A percentile compares a stretch with the other conserved stretches of the same genome.
Evolutionary conservation across 2,797 vertebrate genomes (phyloP).

Genomic region (Muscicapa comitata): DNA sequence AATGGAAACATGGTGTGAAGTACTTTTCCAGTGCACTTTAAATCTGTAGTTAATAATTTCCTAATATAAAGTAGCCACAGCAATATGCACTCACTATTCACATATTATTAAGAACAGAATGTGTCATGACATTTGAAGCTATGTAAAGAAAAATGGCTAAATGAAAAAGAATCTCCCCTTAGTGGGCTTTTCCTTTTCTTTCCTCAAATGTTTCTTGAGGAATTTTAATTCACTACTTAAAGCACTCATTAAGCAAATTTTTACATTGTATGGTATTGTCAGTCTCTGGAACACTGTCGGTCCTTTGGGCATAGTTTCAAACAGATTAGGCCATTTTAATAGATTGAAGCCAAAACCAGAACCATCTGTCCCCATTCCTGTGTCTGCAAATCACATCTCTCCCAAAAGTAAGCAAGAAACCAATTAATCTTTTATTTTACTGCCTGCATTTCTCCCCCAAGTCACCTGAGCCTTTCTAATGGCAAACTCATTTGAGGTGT

Average conservation of each 20-base stretch:
- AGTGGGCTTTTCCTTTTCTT: background rate
- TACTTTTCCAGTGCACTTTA: background rate
- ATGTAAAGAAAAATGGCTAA: background rate
- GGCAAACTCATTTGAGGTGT: background rate
- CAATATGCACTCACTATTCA: background rate
- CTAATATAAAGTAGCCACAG: background rate
- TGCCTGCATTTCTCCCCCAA: background rate
- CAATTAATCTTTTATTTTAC: background rate
- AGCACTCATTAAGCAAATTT: background rate
- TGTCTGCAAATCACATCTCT: background rate
- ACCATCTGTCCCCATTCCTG: background rate
- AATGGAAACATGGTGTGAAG: background rate
- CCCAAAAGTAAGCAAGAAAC: background rate
- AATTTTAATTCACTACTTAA: constrained; percentile 18
- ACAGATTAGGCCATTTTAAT: background rate
- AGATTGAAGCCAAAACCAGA: background rate
- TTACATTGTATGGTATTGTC: background rate
- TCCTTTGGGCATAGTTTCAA: background rate
- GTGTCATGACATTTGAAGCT: background rate
- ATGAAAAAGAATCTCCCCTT: background rate
- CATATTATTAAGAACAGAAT: background rate
- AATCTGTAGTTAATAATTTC: background rate
- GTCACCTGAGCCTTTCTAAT: background rate
- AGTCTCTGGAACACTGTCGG: background rate
- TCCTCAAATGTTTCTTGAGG: background rate